Evolutionary conservation across 2,113 vertebrate genomes (phyloP).

Genomic region (Oxyura jamaicensis): DNA sequence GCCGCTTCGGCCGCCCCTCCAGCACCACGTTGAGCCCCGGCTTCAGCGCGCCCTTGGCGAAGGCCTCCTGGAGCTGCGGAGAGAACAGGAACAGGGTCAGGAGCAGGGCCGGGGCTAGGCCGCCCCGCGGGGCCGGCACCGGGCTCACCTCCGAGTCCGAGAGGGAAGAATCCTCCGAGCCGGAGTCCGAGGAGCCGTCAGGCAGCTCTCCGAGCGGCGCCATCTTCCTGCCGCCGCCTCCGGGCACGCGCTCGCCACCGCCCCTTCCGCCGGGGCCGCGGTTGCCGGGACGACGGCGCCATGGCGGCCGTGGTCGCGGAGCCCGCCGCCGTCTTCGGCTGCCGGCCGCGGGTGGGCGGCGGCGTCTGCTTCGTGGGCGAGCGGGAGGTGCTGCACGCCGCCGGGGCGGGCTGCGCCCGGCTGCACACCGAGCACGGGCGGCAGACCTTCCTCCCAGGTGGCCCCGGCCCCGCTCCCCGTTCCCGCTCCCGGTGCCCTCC

Average conservation of each 20-base stretch:
- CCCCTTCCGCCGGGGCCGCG: background rate
- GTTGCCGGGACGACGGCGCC: background rate
- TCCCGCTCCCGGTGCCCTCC: no score
- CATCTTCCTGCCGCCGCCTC: background rate
- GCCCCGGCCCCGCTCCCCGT: background rate
- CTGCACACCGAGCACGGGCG: conserved; percentile 85
- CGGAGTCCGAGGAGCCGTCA: background rate
- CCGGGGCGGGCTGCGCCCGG: conserved; percentile 87
- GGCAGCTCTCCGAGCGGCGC: fast-evolving
- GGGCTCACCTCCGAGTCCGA: conserved; percentile 42
- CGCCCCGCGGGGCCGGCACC: no score
- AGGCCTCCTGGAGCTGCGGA: conserved; percentile 90
- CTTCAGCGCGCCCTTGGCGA: conserved; percentile 85
- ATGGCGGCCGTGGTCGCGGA: conserved; percentile 77
- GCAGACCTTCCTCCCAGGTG: conserved; percentile 91
- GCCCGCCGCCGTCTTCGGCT: conserved; percentile 83
- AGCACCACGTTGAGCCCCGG: conserved; percentile 90
- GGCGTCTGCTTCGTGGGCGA: conserved; percentile 89
- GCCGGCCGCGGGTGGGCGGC: conserved; percentile 82
- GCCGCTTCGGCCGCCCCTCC: conserved; percentile 76
- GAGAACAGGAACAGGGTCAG: background rate
- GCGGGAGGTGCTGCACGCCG: conserved; percentile 85
- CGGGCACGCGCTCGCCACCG: background rate
- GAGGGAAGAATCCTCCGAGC: conserved; percentile 11
- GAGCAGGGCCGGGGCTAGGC: background rate